Base-by-base conservation (phyloP, 2,888 invertebrate species). In the Gasteruption jaculator region DNA sequence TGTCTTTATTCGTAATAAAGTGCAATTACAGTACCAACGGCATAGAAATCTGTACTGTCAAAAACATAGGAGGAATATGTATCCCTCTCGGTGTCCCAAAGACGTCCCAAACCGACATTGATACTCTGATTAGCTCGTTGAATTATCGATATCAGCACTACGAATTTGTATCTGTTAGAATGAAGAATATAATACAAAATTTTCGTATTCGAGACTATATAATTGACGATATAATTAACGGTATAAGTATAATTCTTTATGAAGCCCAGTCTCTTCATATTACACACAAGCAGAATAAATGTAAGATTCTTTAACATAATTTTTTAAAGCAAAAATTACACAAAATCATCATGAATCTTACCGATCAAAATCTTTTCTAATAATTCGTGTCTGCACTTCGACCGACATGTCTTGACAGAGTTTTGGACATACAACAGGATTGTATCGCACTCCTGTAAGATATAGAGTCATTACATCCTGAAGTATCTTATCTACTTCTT, bases 1-100 rank as follows among this genome's bases (percentile, higher is more conserved):
- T n/a, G n/a, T n/a, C n/a, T 27, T 50, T 49, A 64, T 38, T 65
- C 63, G 41, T 62, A 64, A 46, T 65, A 58, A 30, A 59, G 22
- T 3, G 47, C 62, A 5, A 39, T 41, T 3, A 61, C 55, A 4
- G 52, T 49, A 7, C 61, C 65, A 5, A 51, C 30, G 1, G 59
- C 61, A 12, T 52, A 54, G 14, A 60, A 43, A 18, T 57, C 45
- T 1, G 45, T 8, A 40, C 41, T 56, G 27, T 64, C 62, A 19
- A 54, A 49, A 14, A 49, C 41, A 32, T 53, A 46, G 3, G 45
- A 45, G 10, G 59, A 59, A 25, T 60, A 58, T 2, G 49, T 46
- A 30, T 65, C 65, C 26, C 52, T 55, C 31, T 54, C 41, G 20
- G 45, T 14, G 31, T 65, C 63, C 54, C 59, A 63, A 11, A 64